Evolutionary conservation across 2,113 vertebrate genomes (phyloP), one percentile per base, ranked within the genome.

Genomic region (Tyrannus savana): DNA sequence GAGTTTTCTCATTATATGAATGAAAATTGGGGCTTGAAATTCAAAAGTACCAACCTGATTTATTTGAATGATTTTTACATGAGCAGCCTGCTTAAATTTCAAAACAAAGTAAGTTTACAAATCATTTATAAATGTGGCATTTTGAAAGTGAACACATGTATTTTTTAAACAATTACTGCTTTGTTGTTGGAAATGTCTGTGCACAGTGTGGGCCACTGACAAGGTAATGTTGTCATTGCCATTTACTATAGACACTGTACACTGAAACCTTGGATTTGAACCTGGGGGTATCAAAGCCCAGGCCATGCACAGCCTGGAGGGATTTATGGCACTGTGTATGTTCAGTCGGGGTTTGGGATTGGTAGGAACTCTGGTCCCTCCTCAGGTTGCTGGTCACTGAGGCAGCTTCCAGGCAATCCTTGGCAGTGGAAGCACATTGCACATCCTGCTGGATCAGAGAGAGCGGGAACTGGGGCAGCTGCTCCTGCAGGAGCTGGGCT

Each of bases 211-310:
- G 41, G 35, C 49, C 25, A 31, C 30, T 74, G 84, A 55, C 77
- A 10, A n/a, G 44, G 2, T 44, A 9, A 22, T 21, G 3, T 27
- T 5, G 0, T 30, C 47, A 3, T 41, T 68, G 28, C 16, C 10
- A 16, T 72, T 50, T 63, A 7, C 37, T 50, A 18, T 11, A 41
- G 35, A 46, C 6, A 5, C 47, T 27, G 10, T 47, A 75, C 7
- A 24, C 41, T 55, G 14, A 74, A 93, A 42, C 19, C 27, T 39
- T 47, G 12, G 27, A 1, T 79, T 60, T 83, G 39, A 64, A 80
- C 41, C 33, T 10, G n/a, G 24, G 49, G 47, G 3, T 21, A 35
- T 49, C 39, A 58, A 49, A 68, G 28, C 44, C 21, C 37, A 27
- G 72, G 24, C 79, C 1, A 0, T 7, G 24, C 46, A 60, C 30